Conservation (phyloP, 2,113 vertebrate species). For the Danio rerio region GRCz12tu NC_133179.1:57050001-57050500, state of each 20-base stretch:
- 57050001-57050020: background rate
- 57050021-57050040: background rate
- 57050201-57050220: background rate
- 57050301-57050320: conserved; percentile 33
- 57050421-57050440: background rate
- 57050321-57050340: conserved; percentile 12
- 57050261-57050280: conserved; percentile 3
- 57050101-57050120: background rate
- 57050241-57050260: background rate
- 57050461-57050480: background rate
- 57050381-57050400: conserved; percentile 17
- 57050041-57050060: background rate
- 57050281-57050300: background rate
- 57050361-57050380: conserved; percentile 10
- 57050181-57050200: background rate
- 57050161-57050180: background rate
- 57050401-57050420: background rate
- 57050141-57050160: background rate
- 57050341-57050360: conserved; percentile 5
- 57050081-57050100: background rate
- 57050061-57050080: background rate
- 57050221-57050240: background rate
- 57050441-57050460: conserved; percentile 21
- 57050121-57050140: background rate
- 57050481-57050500: conserved; percentile 19